These are phyloP conservation scores for Sclerurus mexicanus DNA, from an alignment of 2,113 vertebrate species.

Conservation along the genomic window DNA sequence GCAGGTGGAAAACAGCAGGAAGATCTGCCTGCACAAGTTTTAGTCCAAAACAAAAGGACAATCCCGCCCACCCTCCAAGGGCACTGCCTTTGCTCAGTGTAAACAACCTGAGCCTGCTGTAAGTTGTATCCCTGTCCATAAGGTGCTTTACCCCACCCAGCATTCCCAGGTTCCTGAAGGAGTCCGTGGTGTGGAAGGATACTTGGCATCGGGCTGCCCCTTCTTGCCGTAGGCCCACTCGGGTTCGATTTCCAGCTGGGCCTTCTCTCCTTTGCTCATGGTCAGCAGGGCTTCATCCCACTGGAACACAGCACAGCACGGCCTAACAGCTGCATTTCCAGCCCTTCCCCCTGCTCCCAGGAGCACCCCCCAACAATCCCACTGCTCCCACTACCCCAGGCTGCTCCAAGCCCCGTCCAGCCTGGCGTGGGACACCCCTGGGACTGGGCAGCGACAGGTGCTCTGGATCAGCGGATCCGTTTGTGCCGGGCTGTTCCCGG, in stretches of 20 bases:
- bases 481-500: too few relatives aligned
- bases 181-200: conserved; percentile 76
- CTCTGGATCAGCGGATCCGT: background rate
- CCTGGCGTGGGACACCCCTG: background rate
- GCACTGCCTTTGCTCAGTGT: background rate
- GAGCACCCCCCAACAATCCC: rapidly evolving
- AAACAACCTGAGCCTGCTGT: background rate
- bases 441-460: background rate
- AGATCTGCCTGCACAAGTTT: rapidly evolving
- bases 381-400: background rate
- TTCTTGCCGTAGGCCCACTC: conserved; percentile 97
- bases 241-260: conserved; percentile 91
- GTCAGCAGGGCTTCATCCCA: conserved; percentile 95
- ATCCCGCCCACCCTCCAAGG: rapidly evolving
- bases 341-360: rapidly evolving
- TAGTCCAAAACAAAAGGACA: too few relatives aligned
- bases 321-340: rapidly evolving
- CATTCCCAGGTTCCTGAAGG: rapidly evolving
- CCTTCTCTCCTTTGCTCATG: conserved; percentile 97
- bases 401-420: background rate
- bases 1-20: too few relatives aligned
- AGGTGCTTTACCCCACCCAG: rapidly evolving
- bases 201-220: conserved; percentile 93
- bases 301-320: conserved; percentile 44
- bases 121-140: rapidly evolving